Percentiles rank a stretch among this genome's conserved stretches.
Conservation (phyloP, 2,797 vertebrate genomes). For the Lutjanus campechanus region DNA sequence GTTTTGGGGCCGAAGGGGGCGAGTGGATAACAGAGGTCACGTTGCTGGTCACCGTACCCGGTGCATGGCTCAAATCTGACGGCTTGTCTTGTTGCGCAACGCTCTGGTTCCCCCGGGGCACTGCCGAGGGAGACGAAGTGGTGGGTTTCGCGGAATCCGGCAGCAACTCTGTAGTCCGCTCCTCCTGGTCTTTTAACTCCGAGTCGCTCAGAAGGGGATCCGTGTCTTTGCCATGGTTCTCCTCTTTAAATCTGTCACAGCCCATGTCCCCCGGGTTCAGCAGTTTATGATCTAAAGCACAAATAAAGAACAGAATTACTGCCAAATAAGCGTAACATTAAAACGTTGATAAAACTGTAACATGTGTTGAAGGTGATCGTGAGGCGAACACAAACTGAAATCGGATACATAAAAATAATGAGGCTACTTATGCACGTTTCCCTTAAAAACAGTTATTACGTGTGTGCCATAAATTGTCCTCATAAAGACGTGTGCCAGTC, state of each 20-base stretch:
- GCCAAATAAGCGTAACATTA: conserved; percentile 48
- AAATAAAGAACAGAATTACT: conserved; percentile 62
- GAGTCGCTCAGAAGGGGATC: conserved; percentile 91
- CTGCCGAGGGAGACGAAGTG: conserved; percentile 85
- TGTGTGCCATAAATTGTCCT: conserved; percentile 44
- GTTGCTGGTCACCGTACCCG: conserved; percentile 81
- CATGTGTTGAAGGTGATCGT: conserved; percentile 32
- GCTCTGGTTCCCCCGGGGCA: conserved; percentile 82
- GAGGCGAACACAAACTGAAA: conserved; percentile 10
- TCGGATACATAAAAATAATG: conserved; percentile 49
- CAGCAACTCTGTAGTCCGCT: conserved; percentile 85
- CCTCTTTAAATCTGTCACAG: conserved; percentile 89
- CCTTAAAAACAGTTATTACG: conserved; percentile 25
- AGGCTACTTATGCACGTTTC: conserved; percentile 32
- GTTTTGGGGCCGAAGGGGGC: conserved; percentile 91
- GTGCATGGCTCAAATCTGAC: conserved; percentile 81
- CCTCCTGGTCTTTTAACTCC: conserved; percentile 93
- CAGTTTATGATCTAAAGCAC: conserved; percentile 85
- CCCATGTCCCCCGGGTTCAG: conserved; percentile 85
- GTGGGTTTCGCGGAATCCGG: conserved; percentile 85
- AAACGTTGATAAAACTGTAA: conserved; percentile 27
- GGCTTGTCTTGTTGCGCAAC: conserved; percentile 83
- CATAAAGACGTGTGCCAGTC: conserved; percentile 35
- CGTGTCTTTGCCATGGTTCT: conserved; percentile 84
- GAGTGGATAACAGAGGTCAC: conserved; percentile 95